Base-by-base conservation (phyloP, 2,888 invertebrate genomes). In the Hermodice carunculata region DNA sequence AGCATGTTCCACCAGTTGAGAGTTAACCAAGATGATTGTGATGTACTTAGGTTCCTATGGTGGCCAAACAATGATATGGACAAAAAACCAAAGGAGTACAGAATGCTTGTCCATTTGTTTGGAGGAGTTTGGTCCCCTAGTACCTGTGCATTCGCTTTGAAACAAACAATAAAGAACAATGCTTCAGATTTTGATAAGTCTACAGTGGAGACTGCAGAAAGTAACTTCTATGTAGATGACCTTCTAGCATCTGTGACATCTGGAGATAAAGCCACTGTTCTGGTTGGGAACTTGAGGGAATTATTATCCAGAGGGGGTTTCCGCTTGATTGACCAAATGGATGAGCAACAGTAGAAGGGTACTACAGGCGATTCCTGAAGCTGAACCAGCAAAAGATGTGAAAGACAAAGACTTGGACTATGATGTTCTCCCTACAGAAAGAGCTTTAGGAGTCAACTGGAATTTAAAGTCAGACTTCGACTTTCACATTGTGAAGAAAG, bases 41-140 rank as follows among this genome's bases (percentile, higher is more conserved):
- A 70, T 60, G 58, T 53, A 19, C 61, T 64, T 24, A 40, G 61
- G 37, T 72, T 68, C 37, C 42, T 67, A 6, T 70, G 73, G 71
- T 61, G 52, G 51, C n/a, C 26, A 11, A 40, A 51, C 14, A 42
- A 28, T 3, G 37, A 40, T 14, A n/a, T 29, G 11, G 28, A 17
- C 3, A 11, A 34, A 17, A n/a, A 31, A 19, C 5, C 40, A 4
- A 5, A 6, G n/a, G 24, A 11, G 28, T 61, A 61, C 42, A 29
- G 61, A 22, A 61, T 61, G 61, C 24, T 5, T 3, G 42, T 43
- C 3, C 61, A 59, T 31, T 19, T 59, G 19, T 59, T 59, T 32
- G 59, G 59, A 17, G 59, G 46, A 4, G 31, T 29, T 28, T 59
- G 46, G 44, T 29, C 31, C 4, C 59, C 59, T 5, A 61, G 61